Conservation (phyloP, 2,888 invertebrate genomes). For the Andrena bucephala region DNA sequence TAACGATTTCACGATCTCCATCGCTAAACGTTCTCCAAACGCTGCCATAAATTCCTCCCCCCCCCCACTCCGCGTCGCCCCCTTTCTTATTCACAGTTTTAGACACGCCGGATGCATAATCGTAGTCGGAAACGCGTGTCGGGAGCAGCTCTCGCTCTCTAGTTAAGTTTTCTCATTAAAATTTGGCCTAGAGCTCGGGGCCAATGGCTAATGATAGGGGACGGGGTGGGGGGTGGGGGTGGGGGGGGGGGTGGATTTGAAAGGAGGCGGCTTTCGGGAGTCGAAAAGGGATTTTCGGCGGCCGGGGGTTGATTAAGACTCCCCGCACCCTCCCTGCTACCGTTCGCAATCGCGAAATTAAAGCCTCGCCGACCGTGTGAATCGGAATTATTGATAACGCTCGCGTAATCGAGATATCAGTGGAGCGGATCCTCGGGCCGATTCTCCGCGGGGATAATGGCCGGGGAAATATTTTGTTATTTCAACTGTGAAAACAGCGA, state of each 20-base stretch:
- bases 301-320: constrained; percentile 56
- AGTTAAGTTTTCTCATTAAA: constrained; percentile 68
- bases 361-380: constrained; percentile 40
- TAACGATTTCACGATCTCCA: constrained; percentile 3
- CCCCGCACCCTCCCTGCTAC: constrained; percentile 8
- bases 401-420: constrained; percentile 35
- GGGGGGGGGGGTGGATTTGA: not conserved
- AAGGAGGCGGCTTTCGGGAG: constrained; percentile 35
- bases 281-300: constrained; percentile 53
- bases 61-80: not conserved
- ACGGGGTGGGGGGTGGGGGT: too few species aligned
- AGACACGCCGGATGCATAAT: constrained; percentile 44
- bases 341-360: constrained; percentile 43
- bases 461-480: not conserved
- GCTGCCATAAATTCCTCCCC: not conserved
- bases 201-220: constrained; percentile 57
- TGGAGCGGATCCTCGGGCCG: constrained; percentile 13
- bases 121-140: constrained; percentile 50
- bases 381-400: constrained; percentile 54
- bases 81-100: constrained; percentile 10
- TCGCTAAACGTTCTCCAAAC: not conserved
- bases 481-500: not conserved
- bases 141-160: constrained; percentile 34
- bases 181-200: constrained; percentile 56
- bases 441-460: not conserved